These are phyloP conservation scores for Tenthredo scrophulariae DNA, from an alignment of 2,888 invertebrate genomes.

Conservation along the genomic window DNA sequence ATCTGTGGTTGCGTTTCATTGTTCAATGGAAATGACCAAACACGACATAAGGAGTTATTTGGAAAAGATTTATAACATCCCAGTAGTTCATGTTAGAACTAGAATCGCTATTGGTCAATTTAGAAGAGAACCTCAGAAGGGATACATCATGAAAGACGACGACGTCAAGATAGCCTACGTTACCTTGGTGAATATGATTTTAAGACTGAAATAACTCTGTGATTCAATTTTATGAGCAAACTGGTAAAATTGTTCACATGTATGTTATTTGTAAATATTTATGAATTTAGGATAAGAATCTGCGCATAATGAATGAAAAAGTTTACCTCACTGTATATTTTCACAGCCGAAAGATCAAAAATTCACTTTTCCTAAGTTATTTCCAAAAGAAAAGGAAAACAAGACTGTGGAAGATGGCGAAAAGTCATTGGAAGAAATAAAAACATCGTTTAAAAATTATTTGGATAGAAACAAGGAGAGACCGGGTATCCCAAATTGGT, in stretches of 20 bases:
- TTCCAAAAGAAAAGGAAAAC: constrained; percentile 77
- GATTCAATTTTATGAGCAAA: neutral
- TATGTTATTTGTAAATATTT: no score
- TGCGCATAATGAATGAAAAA: neutral
- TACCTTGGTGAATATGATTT: constrained; percentile 82
- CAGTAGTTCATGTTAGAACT: constrained; percentile 88
- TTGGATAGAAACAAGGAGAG: constrained; percentile 84
- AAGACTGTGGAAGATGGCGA: constrained; percentile 82
- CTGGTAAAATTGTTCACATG: no score
- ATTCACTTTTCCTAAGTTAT: constrained; percentile 90
- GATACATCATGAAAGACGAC: constrained; percentile 89
- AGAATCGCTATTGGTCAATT: constrained; percentile 86
- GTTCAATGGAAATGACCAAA: constrained; percentile 96
- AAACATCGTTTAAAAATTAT: constrained; percentile 82
- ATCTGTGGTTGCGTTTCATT: constrained; percentile 92
- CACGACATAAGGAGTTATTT: constrained; percentile 95
- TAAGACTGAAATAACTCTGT: neutral
- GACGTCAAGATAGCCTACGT: constrained; percentile 91
- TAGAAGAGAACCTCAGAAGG: constrained; percentile 81
- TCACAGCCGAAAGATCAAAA: constrained; percentile 85
- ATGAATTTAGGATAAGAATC: constrained; percentile 16
- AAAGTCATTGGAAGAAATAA: constrained; percentile 83
- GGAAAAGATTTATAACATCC: constrained; percentile 95
- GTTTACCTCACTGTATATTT: constrained; percentile 58
- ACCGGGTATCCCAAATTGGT: constrained; percentile 90